Evolutionary conservation across 2,888 invertebrate species (phyloP).

Genomic region (Onthophagus sagittarius): DNA sequence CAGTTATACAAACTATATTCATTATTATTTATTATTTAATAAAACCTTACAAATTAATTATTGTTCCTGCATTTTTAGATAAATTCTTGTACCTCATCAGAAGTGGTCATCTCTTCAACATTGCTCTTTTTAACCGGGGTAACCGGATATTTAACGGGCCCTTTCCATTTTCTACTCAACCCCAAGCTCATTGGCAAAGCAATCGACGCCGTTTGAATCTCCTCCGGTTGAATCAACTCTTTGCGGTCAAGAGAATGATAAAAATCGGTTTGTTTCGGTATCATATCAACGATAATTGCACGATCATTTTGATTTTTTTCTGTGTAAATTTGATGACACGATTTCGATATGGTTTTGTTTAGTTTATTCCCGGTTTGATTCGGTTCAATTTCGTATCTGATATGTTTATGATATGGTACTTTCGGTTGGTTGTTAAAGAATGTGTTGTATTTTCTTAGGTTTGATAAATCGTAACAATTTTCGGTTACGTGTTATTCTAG

Average conservation of each 20-base stretch:
- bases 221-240: constrained; percentile 7
- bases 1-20: constrained; percentile 11
- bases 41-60: constrained; percentile 9
- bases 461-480: constrained; percentile 43
- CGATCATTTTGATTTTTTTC: constrained; percentile 31
- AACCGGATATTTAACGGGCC: constrained; percentile 62
- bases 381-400: constrained; percentile 45
- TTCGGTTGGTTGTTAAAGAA: constrained; percentile 33
- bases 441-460: constrained; percentile 36
- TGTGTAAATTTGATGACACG: constrained; percentile 37
- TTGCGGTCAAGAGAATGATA: constrained; percentile 35
- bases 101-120: constrained; percentile 50
- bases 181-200: constrained; percentile 59
- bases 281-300: constrained; percentile 43
- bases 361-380: constrained; percentile 30
- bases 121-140: constrained; percentile 58
- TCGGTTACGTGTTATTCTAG: constrained; percentile 45
- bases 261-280: constrained; percentile 35
- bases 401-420: constrained; percentile 48
- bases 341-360: constrained; percentile 38
- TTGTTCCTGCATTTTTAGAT: constrained; percentile 44
- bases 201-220: constrained; percentile 37
- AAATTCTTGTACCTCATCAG: constrained; percentile 64
- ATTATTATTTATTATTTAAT: neutral
- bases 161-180: constrained; percentile 58